Percentiles rank a stretch among this genome's conserved stretches.
phyloP scores from a whole-genome alignment of 2,888 invertebrate species.

The Nemotelus pantherinus region DNA sequence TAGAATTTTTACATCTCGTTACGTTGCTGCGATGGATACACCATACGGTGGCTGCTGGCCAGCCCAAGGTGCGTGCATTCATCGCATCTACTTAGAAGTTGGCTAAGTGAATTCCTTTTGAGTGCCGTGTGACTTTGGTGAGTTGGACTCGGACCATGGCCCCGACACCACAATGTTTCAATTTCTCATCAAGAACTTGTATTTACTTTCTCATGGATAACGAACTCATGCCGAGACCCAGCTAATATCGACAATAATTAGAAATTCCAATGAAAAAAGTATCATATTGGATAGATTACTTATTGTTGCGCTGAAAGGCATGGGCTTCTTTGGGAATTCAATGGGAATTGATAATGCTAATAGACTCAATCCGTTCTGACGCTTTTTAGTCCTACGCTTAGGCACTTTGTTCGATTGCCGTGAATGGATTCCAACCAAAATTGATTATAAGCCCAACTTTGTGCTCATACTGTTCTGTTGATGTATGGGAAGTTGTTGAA shows the following conservation, averaged over 20 bases:
- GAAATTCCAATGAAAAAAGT: slow-evolving; percentile 38
- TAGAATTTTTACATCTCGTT: slow-evolving; percentile 27
- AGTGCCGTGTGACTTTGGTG: slow-evolving; percentile 28
- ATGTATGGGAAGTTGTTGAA: too few relatives aligned
- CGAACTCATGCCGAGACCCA: slow-evolving; percentile 33
- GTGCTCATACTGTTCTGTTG: too few relatives aligned
- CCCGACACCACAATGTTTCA: slow-evolving; percentile 20
- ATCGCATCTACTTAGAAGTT: slow-evolving; percentile 20
- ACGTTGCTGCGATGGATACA: slow-evolving; percentile 1
- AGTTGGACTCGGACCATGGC: neutral
- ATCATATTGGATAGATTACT: slow-evolving; percentile 26
- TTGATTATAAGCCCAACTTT: too few relatives aligned
- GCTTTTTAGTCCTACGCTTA: too few relatives aligned
- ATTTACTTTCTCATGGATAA: slow-evolving; percentile 44
- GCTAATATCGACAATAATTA: slow-evolving; percentile 39
- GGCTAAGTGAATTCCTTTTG: slow-evolving; percentile 38
- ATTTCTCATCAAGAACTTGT: slow-evolving; percentile 40
- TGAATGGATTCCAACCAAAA: too few relatives aligned
- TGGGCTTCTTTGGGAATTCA: too few relatives aligned
- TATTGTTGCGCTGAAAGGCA: neutral
- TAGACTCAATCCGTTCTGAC: too few relatives aligned
- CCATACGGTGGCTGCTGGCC: neutral
- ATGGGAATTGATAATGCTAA: too few relatives aligned
- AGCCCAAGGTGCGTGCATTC: slow-evolving; percentile 28
- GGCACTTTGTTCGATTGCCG: too few relatives aligned